Evolutionary conservation across 1,140 invertebrate species (phyloP), one percentile per base, ranked within the genome.

Genomic region (Amphibalanus amphitrite): DNA sequence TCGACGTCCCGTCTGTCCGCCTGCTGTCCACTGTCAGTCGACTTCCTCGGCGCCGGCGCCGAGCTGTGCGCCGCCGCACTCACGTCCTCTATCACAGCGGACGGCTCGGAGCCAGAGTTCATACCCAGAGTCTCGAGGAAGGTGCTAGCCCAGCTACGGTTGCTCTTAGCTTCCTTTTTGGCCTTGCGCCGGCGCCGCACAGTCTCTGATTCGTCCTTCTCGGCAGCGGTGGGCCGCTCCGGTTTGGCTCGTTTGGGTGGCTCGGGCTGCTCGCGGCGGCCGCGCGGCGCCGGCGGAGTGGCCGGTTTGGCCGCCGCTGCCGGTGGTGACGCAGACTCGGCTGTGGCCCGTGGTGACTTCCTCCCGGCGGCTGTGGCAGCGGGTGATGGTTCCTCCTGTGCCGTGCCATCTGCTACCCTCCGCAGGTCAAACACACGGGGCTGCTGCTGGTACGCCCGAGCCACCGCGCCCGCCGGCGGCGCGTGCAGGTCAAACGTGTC

Each of bases 371-470:
- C n/a, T n/a, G n/a, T n/a, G n/a, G n/a, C n/a, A n/a, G n/a, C n/a
- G n/a, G n/a, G n/a, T n/a, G n/a, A n/a, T n/a, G n/a, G n/a, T n/a
- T 6, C 38, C 38, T 38, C 38, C 17, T 38, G 6, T 8, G 38
- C 38, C 38, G 38, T 38, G 38, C 38, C 38, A 17, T 38, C 38
- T 8, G 6, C 38, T 6, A 38, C 38, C 6, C 38, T 59, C 26
- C 71, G 72, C 30, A 76, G 67, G 68, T 76, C 75, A 47, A 76
- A 76, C 4, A 76, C 75, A 69, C 73, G 74, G 29, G 6, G 6
- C 67, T 69, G 67, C n/a, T n/a, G n/a, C n/a, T n/a, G n/a, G n/a
- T n/a, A n/a, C 73, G 72, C 67, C 74, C 73, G 59, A 74, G 73
- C 38, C 30, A n/a, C 1, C 74, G 73, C 4, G 40, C 69, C 28